A percentile compares a stretch with the other conserved stretches of the same genome.
phyloP scores from a whole-genome alignment of 2,113 vertebrate species.

The Aldabrachelys gigantea region DNA sequence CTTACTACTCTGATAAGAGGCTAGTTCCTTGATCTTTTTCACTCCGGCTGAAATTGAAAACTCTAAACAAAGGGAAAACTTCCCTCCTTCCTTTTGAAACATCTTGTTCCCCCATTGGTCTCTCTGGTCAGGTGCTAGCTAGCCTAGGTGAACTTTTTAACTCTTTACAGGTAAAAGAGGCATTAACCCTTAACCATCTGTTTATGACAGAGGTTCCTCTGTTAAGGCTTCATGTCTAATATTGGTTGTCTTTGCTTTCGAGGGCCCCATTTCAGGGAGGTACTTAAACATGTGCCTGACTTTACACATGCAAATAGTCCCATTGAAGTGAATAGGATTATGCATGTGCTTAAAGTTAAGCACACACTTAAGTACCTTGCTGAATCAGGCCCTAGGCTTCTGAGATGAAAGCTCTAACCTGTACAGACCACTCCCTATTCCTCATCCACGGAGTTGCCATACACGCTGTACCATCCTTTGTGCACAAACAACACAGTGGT shows the following conservation, averaged over 20 bases:
- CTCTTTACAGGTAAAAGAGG: too few species aligned
- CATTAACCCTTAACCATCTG: too few species aligned
- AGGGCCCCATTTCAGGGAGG: neutral
- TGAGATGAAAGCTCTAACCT: neutral
- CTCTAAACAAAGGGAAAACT: too few species aligned
- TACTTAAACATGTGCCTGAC: neutral
- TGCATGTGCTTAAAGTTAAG: neutral
- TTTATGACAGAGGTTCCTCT: neutral
- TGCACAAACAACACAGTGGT: neutral
- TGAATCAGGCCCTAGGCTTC: neutral
- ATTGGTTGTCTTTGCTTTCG: neutral
- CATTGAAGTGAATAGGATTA: neutral
- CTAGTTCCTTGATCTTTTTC: too few species aligned
- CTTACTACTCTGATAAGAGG: too few species aligned
- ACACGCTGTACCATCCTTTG: neutral
- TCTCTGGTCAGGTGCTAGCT: too few species aligned
- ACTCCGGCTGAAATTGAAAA: too few species aligned
- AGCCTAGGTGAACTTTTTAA: too few species aligned
- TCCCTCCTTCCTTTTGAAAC: too few species aligned
- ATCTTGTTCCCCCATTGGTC: too few species aligned
- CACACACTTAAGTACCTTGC: neutral
- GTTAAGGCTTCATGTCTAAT: neutral
- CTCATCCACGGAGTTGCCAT: neutral
- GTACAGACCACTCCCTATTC: neutral
- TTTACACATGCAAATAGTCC: neutral